Conservation (phyloP, 2,888 invertebrate species). For the Epinotia bilunana region DNA sequence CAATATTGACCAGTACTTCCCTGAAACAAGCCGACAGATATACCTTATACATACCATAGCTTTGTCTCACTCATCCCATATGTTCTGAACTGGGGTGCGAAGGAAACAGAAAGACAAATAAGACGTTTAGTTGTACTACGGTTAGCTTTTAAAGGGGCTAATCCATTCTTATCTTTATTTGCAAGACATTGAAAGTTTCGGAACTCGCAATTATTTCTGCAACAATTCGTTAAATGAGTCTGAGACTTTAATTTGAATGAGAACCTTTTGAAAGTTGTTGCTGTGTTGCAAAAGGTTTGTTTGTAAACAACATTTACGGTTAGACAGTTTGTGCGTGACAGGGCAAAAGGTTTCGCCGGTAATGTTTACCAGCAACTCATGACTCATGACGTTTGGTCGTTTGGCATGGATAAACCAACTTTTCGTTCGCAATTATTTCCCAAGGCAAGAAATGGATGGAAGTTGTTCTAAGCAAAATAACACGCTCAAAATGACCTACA, state of each 20-base stretch:
- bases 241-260: too few relatives aligned
- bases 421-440: too few relatives aligned
- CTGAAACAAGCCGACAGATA: slow-evolving; percentile 4
- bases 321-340: slow-evolving; percentile 20
- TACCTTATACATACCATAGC: neutral
- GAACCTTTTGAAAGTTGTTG: neutral
- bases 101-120: neutral
- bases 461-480: neutral
- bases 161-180: neutral
- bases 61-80: neutral
- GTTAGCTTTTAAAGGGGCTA: neutral
- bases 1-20: slow-evolving; percentile 27
- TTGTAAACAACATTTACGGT: slow-evolving; percentile 29
- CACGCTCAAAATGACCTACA: neutral
- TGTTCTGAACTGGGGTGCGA: neutral
- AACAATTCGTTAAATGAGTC: neutral
- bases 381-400: neutral
- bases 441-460: too few relatives aligned
- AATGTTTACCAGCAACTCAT: neutral
- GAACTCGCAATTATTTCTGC: neutral
- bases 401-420: neutral
- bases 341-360: neutral
- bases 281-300: slow-evolving; percentile 16
- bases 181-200: neutral
- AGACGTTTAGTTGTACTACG: neutral